phyloP scores from a whole-genome alignment of 2,888 invertebrate genomes.

The Aleiodes testaceus region DNA sequence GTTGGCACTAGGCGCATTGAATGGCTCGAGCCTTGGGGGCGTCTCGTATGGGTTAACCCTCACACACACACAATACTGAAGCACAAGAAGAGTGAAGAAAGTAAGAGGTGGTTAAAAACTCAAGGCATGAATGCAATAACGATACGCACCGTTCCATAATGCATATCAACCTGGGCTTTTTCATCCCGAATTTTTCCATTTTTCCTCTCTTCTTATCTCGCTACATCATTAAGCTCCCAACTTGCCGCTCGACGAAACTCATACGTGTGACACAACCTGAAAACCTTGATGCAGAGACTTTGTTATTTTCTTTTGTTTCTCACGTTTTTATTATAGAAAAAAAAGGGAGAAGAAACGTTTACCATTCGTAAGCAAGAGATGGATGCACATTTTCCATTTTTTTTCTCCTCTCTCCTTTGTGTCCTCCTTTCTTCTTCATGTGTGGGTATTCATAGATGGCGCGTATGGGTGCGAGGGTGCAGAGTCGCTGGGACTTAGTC shows the following conservation, averaged over 20 bases:
- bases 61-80: not conserved
- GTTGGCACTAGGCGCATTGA: constrained; percentile 24
- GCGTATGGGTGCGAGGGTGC: constrained; percentile 42
- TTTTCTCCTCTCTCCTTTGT: constrained; percentile 1
- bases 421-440: constrained; percentile 19
- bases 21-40: constrained; percentile 29
- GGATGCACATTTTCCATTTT: constrained; percentile 27
- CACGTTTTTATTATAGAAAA: constrained; percentile 13
- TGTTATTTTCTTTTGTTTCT: not conserved
- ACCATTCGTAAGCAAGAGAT: not conserved
- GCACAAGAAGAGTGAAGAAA: not conserved
- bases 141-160: constrained; percentile 44
- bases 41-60: constrained; percentile 17
- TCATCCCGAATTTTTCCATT: constrained; percentile 33
- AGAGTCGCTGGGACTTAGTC: constrained; percentile 37
- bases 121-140: constrained; percentile 35
- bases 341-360: not conserved
- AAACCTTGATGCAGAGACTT: not conserved
- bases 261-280: not conserved
- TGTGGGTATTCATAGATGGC: constrained; percentile 41
- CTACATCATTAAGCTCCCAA: constrained; percentile 56
- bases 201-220: constrained; percentile 40
- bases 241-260: constrained; percentile 30
- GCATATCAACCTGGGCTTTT: constrained; percentile 46
- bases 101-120: constrained; percentile 8